Conservation (phyloP, 2,113 vertebrate genomes). For the Caracal caracal region DNA sequence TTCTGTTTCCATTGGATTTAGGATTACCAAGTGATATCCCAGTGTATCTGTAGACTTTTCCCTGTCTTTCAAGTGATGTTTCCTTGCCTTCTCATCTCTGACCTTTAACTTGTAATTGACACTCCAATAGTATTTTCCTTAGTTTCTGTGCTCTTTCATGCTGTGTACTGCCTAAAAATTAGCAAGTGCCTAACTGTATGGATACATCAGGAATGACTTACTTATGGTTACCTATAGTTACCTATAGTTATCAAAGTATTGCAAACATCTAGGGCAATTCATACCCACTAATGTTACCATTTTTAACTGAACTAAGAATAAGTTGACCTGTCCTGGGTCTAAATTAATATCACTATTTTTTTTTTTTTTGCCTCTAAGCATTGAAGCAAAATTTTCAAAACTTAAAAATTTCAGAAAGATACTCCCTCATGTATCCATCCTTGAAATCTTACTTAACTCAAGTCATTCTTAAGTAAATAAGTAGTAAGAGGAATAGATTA, state of each 20-base stretch:
- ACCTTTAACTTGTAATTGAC: not conserved
- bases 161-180: not conserved
- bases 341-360: not conserved
- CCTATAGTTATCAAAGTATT: not conserved
- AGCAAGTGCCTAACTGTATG: not conserved
- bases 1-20: not conserved
- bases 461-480: not conserved
- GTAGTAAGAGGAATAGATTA: not conserved
- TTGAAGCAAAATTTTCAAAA: not conserved
- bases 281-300: not conserved
- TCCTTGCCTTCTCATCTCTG: not conserved
- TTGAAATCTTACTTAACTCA: not conserved
- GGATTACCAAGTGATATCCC: not conserved
- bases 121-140: not conserved
- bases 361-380: not conserved
- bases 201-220: not conserved
- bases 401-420: not conserved
- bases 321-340: not conserved
- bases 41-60: not conserved
- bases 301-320: not conserved
- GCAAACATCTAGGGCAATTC: not conserved
- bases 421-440: not conserved
- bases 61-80: not conserved
- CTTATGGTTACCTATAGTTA: too few species aligned
- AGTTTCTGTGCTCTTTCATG: not conserved